Evolutionary conservation across 2,113 vertebrate species (phyloP), one percentile per base, ranked within the genome.

Genomic region (Raja brachyura): DNA sequence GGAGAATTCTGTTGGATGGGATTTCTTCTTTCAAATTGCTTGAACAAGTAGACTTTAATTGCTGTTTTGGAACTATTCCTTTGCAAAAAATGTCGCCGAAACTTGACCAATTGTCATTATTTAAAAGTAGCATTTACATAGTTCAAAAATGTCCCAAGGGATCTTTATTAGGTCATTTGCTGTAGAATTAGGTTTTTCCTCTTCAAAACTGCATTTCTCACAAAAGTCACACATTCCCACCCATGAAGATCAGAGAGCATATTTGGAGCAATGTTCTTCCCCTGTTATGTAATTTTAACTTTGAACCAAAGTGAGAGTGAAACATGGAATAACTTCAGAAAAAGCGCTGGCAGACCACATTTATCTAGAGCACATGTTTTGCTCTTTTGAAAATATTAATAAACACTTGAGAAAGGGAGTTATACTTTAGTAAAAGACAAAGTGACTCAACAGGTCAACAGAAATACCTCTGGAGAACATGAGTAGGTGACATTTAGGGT

Each of bases 241-340:
- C 83, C n/a, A 88, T 14, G 8, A 28, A 88, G 83, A 88, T 63
- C 28, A 88, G 83, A 88, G 59, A 88, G 39, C 59, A 31, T 88
- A 66, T 63, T 31, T 66, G 6, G 59, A 63, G 83, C 59, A 88
- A 63, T 66, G 63, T 88, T 88, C 61, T 48, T 88, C 56, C 83
- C 20, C 83, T 63, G 10, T 31, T 31, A 16, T 31, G 63, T 31
- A 88, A 88, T 33, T 88, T 88, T 31, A 88, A 88, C n/a, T 88
- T 88, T 18, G 61, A 31, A 22, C 83, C 63, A n/a, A 88, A 73
- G 70, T 88, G 83, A 31, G 83, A 88, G 5, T 88, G 13, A 63
- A 66, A 33, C 59, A 16, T 14, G 7, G 48, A 56, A 5, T 85
- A 86, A 86, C 59, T 63, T 86, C 56, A 31, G 28, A 31, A n/a